Percentiles rank a stretch among this genome's conserved stretches.
phyloP scores from a whole-genome alignment of 1,140 invertebrate species.

The Ylistrum balloti region DNA sequence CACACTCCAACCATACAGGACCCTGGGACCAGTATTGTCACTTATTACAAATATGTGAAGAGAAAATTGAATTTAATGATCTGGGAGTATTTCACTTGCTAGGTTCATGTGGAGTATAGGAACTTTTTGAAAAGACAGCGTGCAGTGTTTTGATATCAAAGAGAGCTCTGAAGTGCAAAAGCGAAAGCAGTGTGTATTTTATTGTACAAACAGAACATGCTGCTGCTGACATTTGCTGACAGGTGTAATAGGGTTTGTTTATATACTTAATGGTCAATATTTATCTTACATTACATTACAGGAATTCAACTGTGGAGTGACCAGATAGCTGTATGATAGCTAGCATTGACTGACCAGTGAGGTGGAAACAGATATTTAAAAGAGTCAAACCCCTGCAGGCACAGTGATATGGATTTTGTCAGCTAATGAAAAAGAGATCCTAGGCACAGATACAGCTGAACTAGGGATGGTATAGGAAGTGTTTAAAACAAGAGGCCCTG shows the following conservation, averaged over 20 bases:
- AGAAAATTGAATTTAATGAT: constrained; percentile 40
- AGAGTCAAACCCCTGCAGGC: constrained; percentile 22
- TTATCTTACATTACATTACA: constrained; percentile 40
- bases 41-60: constrained; percentile 33
- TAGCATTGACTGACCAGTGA: not conserved
- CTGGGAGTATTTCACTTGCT: not conserved
- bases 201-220: not conserved
- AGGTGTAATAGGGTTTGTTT: not conserved
- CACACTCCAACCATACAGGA: not conserved
- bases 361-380: constrained; percentile 2
- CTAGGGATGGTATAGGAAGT: not conserved
- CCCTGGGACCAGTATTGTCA: not conserved
- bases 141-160: constrained; percentile 11
- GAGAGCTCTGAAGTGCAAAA: constrained; percentile 2
- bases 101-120: not conserved
- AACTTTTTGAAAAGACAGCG: not conserved
- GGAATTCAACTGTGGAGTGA: not conserved
- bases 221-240: not conserved
- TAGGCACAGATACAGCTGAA: not conserved
- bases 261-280: constrained; percentile 26
- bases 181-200: constrained; percentile 24
- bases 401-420: constrained; percentile 4
- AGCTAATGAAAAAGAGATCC: constrained; percentile 26
- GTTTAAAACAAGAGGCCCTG: not conserved
- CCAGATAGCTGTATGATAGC: not conserved